Conservation (phyloP, 2,888 invertebrate species). For the Xanthorhoe spadicearia region DNA sequence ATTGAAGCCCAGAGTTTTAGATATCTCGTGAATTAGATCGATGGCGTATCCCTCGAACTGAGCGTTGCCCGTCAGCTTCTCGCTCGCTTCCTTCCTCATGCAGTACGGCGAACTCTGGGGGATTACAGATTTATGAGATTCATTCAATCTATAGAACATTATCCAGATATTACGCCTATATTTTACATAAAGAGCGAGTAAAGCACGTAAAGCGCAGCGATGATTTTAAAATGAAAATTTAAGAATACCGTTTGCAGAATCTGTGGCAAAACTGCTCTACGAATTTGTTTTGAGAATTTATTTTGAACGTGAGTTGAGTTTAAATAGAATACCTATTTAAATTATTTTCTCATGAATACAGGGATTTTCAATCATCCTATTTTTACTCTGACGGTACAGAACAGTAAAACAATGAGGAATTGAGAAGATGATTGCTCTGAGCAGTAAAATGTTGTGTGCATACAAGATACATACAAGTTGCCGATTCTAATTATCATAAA, state of each 20-base stretch:
- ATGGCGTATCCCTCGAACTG: constrained; percentile 98
- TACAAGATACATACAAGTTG: not conserved
- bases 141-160: constrained; percentile 38
- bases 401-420: not conserved
- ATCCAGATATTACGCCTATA: not conserved
- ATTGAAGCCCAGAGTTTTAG: constrained; percentile 93
- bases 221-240: constrained; percentile 3
- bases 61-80: constrained; percentile 93
- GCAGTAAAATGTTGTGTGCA: not conserved
- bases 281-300: constrained; percentile 21
- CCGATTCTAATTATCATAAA: not conserved
- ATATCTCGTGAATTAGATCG: constrained; percentile 96
- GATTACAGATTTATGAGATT: constrained; percentile 49
- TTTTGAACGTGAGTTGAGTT: constrained; percentile 48
- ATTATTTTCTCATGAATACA: not conserved
- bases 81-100: constrained; percentile 95
- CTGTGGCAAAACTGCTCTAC: not conserved
- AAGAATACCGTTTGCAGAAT: constrained; percentile 2
- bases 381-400: not conserved
- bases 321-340: constrained; percentile 33
- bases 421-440: too few species aligned
- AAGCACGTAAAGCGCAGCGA: not conserved
- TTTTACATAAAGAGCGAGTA: not conserved
- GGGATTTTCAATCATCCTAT: not conserved
- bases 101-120: constrained; percentile 97